Percentiles rank a stretch among this genome's conserved stretches.
phyloP scores from a whole-genome alignment of 2,888 invertebrate genomes.

The Chaetoderma sp. region DNA sequence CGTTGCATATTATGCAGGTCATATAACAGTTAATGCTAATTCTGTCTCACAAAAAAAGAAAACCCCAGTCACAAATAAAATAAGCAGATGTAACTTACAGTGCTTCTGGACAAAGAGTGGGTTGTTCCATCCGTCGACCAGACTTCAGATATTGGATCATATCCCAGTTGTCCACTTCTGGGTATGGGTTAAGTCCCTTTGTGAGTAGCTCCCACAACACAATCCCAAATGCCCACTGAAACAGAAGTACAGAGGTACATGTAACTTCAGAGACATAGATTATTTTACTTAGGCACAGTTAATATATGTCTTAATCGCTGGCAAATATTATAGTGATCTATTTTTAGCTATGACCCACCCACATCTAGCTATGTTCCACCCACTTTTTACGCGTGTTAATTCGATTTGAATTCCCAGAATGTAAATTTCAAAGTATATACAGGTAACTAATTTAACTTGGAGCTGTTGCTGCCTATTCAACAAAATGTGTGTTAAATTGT shows the following conservation, averaged over 20 bases:
- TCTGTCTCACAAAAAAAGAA: too few species aligned
- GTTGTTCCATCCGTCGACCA: slow-evolving; percentile 70
- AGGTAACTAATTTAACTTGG: too few species aligned
- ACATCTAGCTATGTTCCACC: too few species aligned
- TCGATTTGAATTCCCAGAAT: too few species aligned
- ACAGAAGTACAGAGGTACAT: slow-evolving; percentile 12
- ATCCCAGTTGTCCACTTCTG: slow-evolving; percentile 71
- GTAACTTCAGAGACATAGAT: too few species aligned
- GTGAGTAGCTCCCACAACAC: slow-evolving; percentile 72
- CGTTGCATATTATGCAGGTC: too few species aligned
- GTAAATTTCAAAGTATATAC: too few species aligned
- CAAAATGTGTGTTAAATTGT: too few species aligned
- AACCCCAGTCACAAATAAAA: neutral
- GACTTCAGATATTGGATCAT: slow-evolving; percentile 69
- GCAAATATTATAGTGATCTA: neutral
- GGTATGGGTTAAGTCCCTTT: slow-evolving; percentile 70
- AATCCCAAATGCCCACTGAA: slow-evolving; percentile 72
- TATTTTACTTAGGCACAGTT: neutral
- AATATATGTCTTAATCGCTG: neutral
- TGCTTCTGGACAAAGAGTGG: slow-evolving; percentile 70
- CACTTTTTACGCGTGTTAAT: too few species aligned
- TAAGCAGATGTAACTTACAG: slow-evolving; percentile 57
- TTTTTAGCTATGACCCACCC: too few species aligned
- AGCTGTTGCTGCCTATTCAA: too few species aligned
- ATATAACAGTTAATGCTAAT: too few species aligned